Evolutionary conservation across 2,113 vertebrate species (phyloP).

Genomic region (Xyliphius kryptos): DNA sequence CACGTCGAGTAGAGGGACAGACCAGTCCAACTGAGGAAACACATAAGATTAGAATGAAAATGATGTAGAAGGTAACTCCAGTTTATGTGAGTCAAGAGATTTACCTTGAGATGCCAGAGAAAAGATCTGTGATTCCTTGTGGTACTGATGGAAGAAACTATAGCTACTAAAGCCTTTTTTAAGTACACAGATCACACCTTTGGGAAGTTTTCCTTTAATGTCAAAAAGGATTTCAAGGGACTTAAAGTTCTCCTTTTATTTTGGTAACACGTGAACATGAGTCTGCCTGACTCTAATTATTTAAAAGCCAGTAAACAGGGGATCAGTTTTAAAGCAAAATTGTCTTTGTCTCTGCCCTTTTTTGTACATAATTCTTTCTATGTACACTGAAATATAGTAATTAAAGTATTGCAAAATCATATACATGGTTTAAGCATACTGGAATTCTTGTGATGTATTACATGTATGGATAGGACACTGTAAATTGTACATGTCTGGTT

Average conservation of each 20-base stretch:
- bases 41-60: constrained; percentile 98
- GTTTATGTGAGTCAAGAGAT: constrained; percentile 25
- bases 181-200: too few relatives aligned
- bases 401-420: constrained; percentile 41
- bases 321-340: constrained; percentile 53
- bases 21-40: constrained; percentile 76
- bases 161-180: too few relatives aligned
- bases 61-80: constrained; percentile 75
- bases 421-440: constrained; percentile 47
- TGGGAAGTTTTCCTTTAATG: constrained; percentile 53
- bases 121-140: too few relatives aligned
- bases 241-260: constrained; percentile 53
- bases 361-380: constrained; percentile 59
- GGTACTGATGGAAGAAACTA: too few relatives aligned
- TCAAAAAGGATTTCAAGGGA: constrained; percentile 45
- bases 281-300: constrained; percentile 23
- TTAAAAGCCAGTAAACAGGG: constrained; percentile 40
- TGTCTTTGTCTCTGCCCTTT: constrained; percentile 47
- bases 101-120: constrained; percentile 9
- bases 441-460: too few relatives aligned
- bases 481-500: too few relatives aligned
- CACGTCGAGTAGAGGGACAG: constrained; percentile 87
- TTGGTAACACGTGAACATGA: constrained; percentile 44
- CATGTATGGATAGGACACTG: too few relatives aligned
- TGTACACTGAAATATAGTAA: constrained; percentile 60